Conservation (phyloP, 2,113 vertebrate genomes). For the Potamarius usumacintae region DNA sequence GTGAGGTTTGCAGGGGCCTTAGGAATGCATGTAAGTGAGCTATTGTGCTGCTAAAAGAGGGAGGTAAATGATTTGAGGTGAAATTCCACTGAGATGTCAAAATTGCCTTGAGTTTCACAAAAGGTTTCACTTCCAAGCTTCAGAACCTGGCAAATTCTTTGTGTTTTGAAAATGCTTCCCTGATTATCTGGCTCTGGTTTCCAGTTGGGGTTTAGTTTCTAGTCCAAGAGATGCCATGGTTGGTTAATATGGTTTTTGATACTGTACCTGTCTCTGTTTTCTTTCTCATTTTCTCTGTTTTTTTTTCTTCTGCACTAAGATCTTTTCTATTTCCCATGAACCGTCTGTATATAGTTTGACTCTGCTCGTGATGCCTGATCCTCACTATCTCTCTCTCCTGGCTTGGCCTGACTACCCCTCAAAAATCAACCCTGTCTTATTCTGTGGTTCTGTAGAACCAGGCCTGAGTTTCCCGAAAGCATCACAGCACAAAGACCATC, state of each 20-base stretch:
- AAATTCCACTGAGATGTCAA: background rate
- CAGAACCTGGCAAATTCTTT: background rate
- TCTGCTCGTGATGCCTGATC: background rate
- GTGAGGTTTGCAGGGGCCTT: background rate
- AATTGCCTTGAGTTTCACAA: slow-evolving; percentile 7
- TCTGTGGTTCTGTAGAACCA: background rate
- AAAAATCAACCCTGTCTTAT: background rate
- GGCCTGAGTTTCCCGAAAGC: background rate
- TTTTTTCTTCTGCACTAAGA: background rate
- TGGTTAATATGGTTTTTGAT: background rate
- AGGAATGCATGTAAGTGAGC: slow-evolving; percentile 11
- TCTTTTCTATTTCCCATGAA: background rate
- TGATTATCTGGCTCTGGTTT: slow-evolving; percentile 15
- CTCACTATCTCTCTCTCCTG: background rate
- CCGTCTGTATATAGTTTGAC: background rate
- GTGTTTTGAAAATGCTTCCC: background rate
- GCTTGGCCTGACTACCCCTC: background rate
- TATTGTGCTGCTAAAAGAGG: slow-evolving; percentile 9
- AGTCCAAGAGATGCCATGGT: background rate
- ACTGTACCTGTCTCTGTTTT: background rate
- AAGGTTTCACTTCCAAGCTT: background rate
- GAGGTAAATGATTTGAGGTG: background rate
- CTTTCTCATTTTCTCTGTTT: background rate
- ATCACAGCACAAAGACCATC: background rate
- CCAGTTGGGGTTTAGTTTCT: background rate